Evolutionary conservation across 1,140 invertebrate genomes (phyloP), one percentile per base, ranked within the genome.

Genomic region (Sipha flava): DNA sequence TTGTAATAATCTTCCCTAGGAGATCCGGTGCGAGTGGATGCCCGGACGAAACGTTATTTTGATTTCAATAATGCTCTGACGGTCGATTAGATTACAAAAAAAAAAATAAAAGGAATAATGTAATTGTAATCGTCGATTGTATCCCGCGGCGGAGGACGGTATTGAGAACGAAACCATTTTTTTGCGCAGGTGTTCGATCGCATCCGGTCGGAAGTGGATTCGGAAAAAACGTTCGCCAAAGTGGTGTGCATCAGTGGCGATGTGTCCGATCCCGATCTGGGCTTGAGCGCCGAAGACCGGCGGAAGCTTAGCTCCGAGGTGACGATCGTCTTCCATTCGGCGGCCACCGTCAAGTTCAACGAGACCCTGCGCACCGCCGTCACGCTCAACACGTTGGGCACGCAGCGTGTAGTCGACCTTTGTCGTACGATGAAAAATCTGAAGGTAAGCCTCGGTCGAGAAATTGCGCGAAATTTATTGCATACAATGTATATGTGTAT

Each of bases 271-370:
- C 85, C 87, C 16, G 86, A 85, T 12, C 83, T 92, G 4, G 91
- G 83, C 0, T 34, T 85, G 6, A 81, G 85, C 18, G 82, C 85
- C 6, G 87, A 80, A 45, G 83, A 85, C 81, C 81, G 81, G 34
- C 12, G 81, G 2, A 80, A 86, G 4, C 83, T 95, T 0, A 83
- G 85, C 0, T 85, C 89, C 14, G 89, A 91, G 80, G 90, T 94
- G 21, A 89, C 91, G 37, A 85, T 92, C 64, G 90, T 92, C 0
- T 91, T 92, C 84, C 91, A 92, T 83, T 90, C 89, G 6, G 91
- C 91, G 4, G 91, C 91, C 5, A 92, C 91, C 29, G 89, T 85
- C 62, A 86, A 86, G 16, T 85, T 85, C 80, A 85, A 85, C 62
- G 85, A 85, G 81, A 81, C 73, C 5, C 82, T 86, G 1, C 80